Percentiles rank a stretch among this genome's conserved stretches.
Conservation (phyloP, 2,113 vertebrate genomes). For the Globicephala melas region DNA sequence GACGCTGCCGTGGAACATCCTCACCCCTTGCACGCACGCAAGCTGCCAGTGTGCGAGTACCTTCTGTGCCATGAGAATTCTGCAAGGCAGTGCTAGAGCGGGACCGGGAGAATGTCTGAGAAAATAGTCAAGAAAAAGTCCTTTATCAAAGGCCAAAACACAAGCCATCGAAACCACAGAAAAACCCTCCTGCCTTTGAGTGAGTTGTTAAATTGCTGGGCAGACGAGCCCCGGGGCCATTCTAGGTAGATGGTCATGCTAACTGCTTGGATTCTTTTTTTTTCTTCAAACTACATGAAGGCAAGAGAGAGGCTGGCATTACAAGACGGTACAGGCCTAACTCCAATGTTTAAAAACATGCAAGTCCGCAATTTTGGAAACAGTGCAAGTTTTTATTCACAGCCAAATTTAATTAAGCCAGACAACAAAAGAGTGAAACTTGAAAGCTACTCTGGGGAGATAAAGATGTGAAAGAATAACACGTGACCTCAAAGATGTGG, state of each 20-base stretch:
- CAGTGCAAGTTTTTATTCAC: slow-evolving; percentile 22
- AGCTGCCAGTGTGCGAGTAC: not conserved
- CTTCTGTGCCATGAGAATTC: not conserved
- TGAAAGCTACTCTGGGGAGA: slow-evolving; percentile 60
- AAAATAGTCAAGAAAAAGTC: not conserved
- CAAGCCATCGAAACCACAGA: not conserved
- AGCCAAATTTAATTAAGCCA: slow-evolving; percentile 69
- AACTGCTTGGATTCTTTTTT: not conserved
- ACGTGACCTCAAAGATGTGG: slow-evolving; percentile 28
- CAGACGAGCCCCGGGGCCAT: rapidly evolving
- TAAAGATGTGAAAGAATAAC: slow-evolving; percentile 50
- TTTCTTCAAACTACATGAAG: not conserved
- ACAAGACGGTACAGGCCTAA: not conserved
- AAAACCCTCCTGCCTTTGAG: rapidly evolving
- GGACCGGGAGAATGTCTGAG: not conserved
- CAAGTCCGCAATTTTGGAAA: not conserved
- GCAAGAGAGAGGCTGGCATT: not conserved
- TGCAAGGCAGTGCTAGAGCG: rapidly evolving
- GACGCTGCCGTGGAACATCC: not conserved
- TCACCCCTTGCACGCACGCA: rapidly evolving
- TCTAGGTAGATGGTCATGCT: not conserved
- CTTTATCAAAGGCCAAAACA: not conserved
- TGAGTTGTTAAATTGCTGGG: rapidly evolving
- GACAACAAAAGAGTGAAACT: slow-evolving; percentile 65
- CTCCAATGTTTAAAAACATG: not conserved